phyloP scores from a whole-genome alignment of 2,797 vertebrate species.

The Fistularia tabacaria region DNA sequence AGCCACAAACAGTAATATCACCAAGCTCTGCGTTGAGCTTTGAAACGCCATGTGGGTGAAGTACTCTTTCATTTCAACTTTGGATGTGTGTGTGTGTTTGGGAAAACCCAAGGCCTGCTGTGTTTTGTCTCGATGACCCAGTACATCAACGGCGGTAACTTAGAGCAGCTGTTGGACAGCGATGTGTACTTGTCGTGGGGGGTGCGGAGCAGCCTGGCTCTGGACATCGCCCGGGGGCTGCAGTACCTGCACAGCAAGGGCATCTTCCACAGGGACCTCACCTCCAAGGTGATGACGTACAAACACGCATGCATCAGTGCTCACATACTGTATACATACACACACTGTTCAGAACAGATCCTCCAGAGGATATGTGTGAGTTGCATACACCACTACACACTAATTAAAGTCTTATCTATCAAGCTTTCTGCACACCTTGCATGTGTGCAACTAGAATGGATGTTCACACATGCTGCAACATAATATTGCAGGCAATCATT shows the following conservation, averaged over 20 bases:
- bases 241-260: constrained; percentile 92
- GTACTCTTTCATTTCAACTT: neutral
- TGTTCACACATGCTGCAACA: too few relatives aligned
- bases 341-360: too few relatives aligned
- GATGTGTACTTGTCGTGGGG: constrained; percentile 84
- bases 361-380: too few relatives aligned
- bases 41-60: neutral
- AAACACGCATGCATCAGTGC: constrained; percentile 1
- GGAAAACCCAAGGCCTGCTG: too few relatives aligned
- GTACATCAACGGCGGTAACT: constrained; percentile 87
- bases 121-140: neutral
- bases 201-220: constrained; percentile 78
- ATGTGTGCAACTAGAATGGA: too few relatives aligned
- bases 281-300: constrained; percentile 85
- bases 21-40: too few relatives aligned
- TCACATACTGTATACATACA: neutral
- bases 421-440: too few relatives aligned
- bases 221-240: constrained; percentile 87
- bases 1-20: too few relatives aligned
- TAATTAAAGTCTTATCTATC: too few relatives aligned
- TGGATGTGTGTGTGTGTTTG: neutral
- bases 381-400: too few relatives aligned
- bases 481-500: too few relatives aligned
- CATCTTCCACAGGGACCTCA: constrained; percentile 94
- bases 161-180: constrained; percentile 93